Evolutionary conservation across 2,888 invertebrate species (phyloP).

Genomic region (Aphrophora alni): DNA sequence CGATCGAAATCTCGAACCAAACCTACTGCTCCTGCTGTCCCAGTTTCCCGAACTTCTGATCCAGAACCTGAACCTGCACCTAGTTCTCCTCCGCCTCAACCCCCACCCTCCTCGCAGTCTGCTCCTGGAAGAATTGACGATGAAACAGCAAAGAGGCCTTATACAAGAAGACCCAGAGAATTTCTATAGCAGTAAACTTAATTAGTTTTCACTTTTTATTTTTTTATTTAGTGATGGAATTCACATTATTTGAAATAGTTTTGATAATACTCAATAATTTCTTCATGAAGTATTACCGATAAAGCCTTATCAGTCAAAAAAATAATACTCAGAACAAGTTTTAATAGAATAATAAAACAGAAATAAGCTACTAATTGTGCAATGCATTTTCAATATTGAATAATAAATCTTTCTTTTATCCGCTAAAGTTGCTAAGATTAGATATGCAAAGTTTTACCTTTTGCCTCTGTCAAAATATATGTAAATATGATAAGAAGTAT

Average conservation of each 20-base stretch:
- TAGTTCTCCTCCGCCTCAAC: constrained; percentile 53
- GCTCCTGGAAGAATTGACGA: constrained; percentile 47
- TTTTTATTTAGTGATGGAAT: not conserved
- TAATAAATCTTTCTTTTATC: not conserved
- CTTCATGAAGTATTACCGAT: not conserved
- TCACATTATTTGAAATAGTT: not conserved
- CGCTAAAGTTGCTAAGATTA: not conserved
- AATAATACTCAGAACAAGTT: not conserved
- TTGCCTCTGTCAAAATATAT: not conserved
- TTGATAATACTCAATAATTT: not conserved
- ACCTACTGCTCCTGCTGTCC: constrained; percentile 60
- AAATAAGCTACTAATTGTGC: not conserved
- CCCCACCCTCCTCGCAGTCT: constrained; percentile 56
- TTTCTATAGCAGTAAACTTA: constrained; percentile 56
- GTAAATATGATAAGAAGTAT: not conserved
- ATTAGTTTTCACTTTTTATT: constrained; percentile 3
- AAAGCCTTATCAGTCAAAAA: not conserved
- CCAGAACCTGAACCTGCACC: constrained; percentile 53
- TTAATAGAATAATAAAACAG: not conserved
- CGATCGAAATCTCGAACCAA: constrained; percentile 67
- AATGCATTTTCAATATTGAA: not conserved
- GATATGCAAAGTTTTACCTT: not conserved
- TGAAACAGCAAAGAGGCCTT: constrained; percentile 50
- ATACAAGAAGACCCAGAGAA: constrained; percentile 57
- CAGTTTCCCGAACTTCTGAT: constrained; percentile 51